Conservation (phyloP, 2,113 vertebrate genomes). For the Amazona guildingii region DNA sequence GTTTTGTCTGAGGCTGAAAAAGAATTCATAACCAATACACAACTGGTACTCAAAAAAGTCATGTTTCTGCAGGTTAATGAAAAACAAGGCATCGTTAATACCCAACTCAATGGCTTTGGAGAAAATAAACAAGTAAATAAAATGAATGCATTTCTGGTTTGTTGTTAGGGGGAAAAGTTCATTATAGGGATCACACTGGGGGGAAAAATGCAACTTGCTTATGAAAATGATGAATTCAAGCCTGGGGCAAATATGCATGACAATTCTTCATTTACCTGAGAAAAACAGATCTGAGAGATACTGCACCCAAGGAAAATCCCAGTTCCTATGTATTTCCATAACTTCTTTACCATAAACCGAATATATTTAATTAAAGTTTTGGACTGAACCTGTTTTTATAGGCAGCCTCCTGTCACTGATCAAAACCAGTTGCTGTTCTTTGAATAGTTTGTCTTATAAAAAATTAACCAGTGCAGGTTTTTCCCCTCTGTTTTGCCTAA, state of each 20-base stretch:
- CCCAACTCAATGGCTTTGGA: background rate
- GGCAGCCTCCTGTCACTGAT: background rate
- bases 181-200: conserved; percentile 1
- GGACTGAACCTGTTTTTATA: background rate
- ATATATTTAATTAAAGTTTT: conserved; percentile 40
- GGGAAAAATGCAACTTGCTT: background rate
- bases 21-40: background rate
- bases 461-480: conserved; percentile 10
- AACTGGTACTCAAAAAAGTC: background rate
- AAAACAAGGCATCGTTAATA: background rate
- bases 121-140: conserved; percentile 44
- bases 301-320: conserved; percentile 43
- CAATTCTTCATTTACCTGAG: conserved; percentile 42
- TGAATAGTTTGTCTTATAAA: conserved; percentile 49
- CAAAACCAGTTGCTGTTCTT: conserved; percentile 23
- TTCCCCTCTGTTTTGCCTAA: conserved; percentile 34
- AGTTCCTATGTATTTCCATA: conserved; percentile 43
- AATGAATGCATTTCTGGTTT: conserved; percentile 1
- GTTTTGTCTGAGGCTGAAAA: background rate
- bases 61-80: background rate
- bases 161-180: conserved; percentile 19
- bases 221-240: conserved; percentile 24
- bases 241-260: background rate
- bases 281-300: conserved; percentile 51
- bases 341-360: conserved; percentile 25